Evolutionary conservation across 1,140 invertebrate species (phyloP).

Genomic region (Sminthurinus signatus): DNA sequence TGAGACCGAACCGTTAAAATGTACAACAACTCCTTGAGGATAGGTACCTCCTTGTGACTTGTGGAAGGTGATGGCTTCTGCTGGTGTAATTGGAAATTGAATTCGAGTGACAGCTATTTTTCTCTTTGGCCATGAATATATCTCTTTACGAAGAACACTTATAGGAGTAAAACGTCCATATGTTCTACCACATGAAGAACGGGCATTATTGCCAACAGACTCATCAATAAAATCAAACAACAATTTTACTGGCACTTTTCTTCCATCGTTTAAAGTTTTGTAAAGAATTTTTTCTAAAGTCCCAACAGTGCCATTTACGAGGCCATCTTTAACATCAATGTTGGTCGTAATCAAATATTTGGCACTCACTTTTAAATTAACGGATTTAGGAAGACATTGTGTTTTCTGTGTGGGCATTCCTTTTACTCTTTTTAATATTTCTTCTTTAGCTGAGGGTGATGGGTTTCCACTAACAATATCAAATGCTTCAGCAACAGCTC

Average conservation of each 20-base stretch:
- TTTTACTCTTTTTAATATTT: background rate
- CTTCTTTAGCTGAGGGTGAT: background rate
- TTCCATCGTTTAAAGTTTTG: background rate
- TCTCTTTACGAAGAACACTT: background rate
- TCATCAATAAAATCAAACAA: background rate
- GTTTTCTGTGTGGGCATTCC: slow-evolving; percentile 24
- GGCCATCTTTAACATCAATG: slow-evolving; percentile 43
- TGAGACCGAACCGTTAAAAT: background rate
- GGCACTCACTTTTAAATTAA: slow-evolving; percentile 40
- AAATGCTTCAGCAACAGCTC: background rate
- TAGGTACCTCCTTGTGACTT: slow-evolving; percentile 23
- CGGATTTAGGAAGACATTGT: slow-evolving; percentile 42
- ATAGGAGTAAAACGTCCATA: background rate
- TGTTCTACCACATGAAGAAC: background rate
- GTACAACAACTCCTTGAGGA: background rate
- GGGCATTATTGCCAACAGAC: background rate
- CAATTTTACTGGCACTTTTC: too few relatives aligned
- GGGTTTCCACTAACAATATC: background rate
- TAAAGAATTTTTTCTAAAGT: slow-evolving; percentile 40
- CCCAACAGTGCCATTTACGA: slow-evolving; percentile 44
- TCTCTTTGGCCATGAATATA: background rate
- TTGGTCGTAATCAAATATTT: slow-evolving; percentile 45
- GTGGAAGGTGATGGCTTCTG: slow-evolving; percentile 20
- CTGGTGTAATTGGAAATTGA: slow-evolving; percentile 22
- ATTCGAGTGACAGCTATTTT: background rate